Conservation (phyloP, 1,140 invertebrate species). For the Thaumatotibia leucotreta region DNA sequence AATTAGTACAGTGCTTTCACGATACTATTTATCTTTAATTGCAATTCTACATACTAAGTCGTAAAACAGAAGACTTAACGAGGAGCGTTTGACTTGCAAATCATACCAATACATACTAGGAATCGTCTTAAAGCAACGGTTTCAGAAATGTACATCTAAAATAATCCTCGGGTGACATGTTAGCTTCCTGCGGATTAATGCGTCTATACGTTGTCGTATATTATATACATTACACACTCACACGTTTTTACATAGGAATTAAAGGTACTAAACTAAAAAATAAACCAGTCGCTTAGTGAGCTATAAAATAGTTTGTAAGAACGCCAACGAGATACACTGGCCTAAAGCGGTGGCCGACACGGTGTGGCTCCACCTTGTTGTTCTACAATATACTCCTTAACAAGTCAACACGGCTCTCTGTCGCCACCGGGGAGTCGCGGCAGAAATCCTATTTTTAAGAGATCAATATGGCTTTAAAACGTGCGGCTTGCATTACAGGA, state of each 20-base stretch:
- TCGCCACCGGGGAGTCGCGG: slow-evolving; percentile 17
- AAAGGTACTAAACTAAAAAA: slow-evolving; percentile 65
- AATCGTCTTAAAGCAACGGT: slow-evolving; percentile 23
- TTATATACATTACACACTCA: slow-evolving; percentile 72
- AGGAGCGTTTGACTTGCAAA: slow-evolving; percentile 41
- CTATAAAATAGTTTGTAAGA: slow-evolving; percentile 65
- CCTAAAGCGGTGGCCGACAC: slow-evolving; percentile 39
- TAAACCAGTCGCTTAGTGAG: slow-evolving; percentile 73
- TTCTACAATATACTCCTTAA: slow-evolving; percentile 59
- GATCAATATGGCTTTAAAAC: slow-evolving; percentile 67
- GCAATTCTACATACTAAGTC: slow-evolving; percentile 51
- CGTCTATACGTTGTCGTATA: slow-evolving; percentile 39
- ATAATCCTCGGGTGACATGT: slow-evolving; percentile 33
- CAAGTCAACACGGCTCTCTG: slow-evolving; percentile 47
- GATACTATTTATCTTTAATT: slow-evolving; percentile 53
- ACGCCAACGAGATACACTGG: slow-evolving; percentile 73
- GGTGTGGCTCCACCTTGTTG: slow-evolving; percentile 31
- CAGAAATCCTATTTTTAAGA: slow-evolving; percentile 55
- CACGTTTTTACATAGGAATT: slow-evolving; percentile 73
- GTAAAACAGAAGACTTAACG: slow-evolving; percentile 53
- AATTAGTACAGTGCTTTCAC: slow-evolving; percentile 55
- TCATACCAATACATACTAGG: slow-evolving; percentile 27
- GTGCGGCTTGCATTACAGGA: slow-evolving; percentile 49
- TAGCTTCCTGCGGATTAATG: slow-evolving; percentile 43
- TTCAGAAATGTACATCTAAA: slow-evolving; percentile 37